phyloP scores from a whole-genome alignment of 2,888 invertebrate genomes.

The Lasioglossum pauxillum region DNA sequence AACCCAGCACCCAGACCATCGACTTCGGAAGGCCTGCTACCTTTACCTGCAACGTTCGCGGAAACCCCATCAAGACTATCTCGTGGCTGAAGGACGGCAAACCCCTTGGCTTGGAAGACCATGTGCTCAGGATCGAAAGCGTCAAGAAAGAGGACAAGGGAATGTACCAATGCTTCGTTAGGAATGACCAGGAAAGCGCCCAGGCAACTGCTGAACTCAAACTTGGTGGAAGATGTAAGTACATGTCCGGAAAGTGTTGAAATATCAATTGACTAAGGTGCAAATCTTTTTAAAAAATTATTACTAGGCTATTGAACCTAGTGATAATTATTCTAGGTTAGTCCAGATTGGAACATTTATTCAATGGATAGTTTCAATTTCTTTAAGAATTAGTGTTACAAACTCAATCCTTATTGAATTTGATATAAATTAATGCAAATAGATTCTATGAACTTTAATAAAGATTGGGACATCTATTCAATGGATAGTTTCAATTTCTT shows the following conservation, averaged over 20 bases:
- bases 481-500: background rate
- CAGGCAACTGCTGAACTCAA: slow-evolving; percentile 96
- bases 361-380: background rate
- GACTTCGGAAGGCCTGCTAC: slow-evolving; percentile 97
- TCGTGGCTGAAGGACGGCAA: slow-evolving; percentile 97
- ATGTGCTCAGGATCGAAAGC: slow-evolving; percentile 93
- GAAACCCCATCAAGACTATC: slow-evolving; percentile 95
- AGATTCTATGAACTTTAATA: too few species aligned
- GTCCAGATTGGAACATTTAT: background rate
- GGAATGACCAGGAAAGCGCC: slow-evolving; percentile 96
- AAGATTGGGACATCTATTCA: background rate
- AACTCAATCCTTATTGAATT: background rate
- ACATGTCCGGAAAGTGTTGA: too few species aligned
- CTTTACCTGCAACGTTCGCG: slow-evolving; percentile 95
- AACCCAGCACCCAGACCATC: slow-evolving; percentile 95
- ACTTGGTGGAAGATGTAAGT: slow-evolving; percentile 94
- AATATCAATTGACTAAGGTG: too few species aligned
- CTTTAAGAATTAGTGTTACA: background rate
- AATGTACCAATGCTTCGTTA: slow-evolving; percentile 98
- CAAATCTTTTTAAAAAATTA: background rate
- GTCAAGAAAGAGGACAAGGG: slow-evolving; percentile 98
- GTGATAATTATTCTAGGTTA: too few species aligned
- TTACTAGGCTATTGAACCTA: background rate
- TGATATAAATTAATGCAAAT: too few species aligned
- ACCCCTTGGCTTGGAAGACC: slow-evolving; percentile 92